phyloP scores from a whole-genome alignment of 2,888 invertebrate species.

The Euplagia quadripunctaria region DNA sequence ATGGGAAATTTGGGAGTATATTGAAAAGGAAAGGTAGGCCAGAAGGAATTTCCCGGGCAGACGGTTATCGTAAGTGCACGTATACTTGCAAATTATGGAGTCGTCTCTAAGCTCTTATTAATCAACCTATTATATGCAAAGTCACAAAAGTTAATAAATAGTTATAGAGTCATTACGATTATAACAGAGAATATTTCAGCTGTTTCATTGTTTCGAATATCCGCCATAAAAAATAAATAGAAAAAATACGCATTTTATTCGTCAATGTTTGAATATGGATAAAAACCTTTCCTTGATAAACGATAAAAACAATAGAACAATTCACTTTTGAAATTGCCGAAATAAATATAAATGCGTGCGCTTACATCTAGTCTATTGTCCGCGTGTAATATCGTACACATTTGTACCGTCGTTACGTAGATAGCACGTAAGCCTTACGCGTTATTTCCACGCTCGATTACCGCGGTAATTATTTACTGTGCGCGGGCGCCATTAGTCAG shows the following conservation, averaged over 20 bases:
- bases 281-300: not conserved
- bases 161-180: not conserved
- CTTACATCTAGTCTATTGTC: not conserved
- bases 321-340: not conserved
- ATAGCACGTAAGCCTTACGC: conserved; percentile 10
- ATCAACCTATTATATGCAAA: not conserved
- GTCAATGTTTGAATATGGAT: not conserved
- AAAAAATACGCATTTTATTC: not conserved
- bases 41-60: too few relatives aligned
- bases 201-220: not conserved
- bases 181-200: not conserved
- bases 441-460: conserved; percentile 54
- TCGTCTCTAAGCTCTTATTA: not conserved
- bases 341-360: not conserved
- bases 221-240: not conserved
- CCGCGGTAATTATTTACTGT: conserved; percentile 58
- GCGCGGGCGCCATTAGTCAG: conserved; percentile 58
- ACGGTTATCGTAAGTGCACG: too few relatives aligned
- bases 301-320: not conserved
- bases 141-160: not conserved
- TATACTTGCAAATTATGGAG: not conserved
- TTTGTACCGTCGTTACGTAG: conserved; percentile 18
- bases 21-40: too few relatives aligned
- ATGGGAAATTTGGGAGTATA: too few relatives aligned
- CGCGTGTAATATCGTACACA: conserved; percentile 7